Percentiles rank a stretch among this genome's conserved stretches.
phyloP scores from a whole-genome alignment of 2,113 vertebrate species.

The Holacanthus passer region DNA sequence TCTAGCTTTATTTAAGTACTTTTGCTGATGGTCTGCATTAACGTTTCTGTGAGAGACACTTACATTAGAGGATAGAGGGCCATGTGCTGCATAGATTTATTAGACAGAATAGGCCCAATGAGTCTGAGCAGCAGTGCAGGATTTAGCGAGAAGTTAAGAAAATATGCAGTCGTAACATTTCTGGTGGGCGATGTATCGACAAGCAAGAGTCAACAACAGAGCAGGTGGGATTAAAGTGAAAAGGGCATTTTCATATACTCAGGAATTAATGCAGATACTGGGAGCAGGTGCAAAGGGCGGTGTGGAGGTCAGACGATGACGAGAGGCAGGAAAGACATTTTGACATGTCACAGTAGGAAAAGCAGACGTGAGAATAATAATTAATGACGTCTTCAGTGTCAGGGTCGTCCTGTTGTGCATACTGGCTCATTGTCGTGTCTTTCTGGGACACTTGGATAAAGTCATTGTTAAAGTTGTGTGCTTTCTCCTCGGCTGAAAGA shows the following conservation, averaged over 20 bases:
- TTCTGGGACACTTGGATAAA: neutral
- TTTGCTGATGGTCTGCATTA: constrained; percentile 6
- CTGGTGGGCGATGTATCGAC: neutral
- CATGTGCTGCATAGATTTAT: neutral
- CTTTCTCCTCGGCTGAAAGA: too few relatives aligned
- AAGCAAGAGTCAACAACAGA: neutral
- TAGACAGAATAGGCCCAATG: too few relatives aligned
- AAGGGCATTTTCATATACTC: neutral
- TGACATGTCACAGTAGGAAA: neutral
- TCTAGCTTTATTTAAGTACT: neutral
- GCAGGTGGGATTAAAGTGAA: neutral
- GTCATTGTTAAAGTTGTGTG: too few relatives aligned
- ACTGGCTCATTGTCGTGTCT: neutral
- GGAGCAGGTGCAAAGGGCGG: neutral
- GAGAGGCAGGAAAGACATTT: neutral
- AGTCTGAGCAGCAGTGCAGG: neutral
- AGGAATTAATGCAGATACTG: neutral
- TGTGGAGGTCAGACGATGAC: constrained; percentile 5
- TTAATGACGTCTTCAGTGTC: neutral
- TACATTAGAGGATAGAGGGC: constrained; percentile 3
- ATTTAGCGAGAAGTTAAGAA: neutral
- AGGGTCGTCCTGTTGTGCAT: neutral
- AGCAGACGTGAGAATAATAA: neutral
- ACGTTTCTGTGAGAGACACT: neutral
- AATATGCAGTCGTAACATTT: neutral